These are phyloP conservation scores for Philereme vetulata DNA, from an alignment of 2,888 invertebrate genomes.

Conservation along the genomic window DNA sequence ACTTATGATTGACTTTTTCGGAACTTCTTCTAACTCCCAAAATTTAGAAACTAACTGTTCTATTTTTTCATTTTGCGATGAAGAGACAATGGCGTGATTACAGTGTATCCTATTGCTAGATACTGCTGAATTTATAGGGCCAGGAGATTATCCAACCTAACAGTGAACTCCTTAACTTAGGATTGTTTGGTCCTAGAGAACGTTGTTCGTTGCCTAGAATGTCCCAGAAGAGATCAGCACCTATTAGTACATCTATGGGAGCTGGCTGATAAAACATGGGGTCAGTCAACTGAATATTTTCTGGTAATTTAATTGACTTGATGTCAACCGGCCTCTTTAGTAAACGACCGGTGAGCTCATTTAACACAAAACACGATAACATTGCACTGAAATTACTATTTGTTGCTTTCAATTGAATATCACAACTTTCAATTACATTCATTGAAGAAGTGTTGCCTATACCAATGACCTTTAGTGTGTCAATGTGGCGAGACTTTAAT, in stretches of 20 bases:
- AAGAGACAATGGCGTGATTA: too few species aligned
- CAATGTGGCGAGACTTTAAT: too few species aligned
- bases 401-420: background rate
- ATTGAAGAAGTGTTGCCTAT: background rate
- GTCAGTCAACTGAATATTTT: background rate
- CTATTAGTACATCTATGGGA: background rate
- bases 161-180: background rate
- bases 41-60: too few species aligned
- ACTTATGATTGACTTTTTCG: background rate
- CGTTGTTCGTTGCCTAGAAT: background rate
- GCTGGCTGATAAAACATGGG: background rate
- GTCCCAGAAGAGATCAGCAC: slow-evolving; percentile 10
- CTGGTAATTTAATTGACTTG: too few species aligned
- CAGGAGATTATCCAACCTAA: slow-evolving; percentile 28
- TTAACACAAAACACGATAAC: too few species aligned
- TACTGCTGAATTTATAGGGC: background rate
- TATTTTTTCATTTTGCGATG: too few species aligned
- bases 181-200: background rate
- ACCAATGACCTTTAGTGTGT: too few species aligned
- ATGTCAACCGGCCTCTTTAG: too few species aligned
- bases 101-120: too few species aligned
- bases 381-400: too few species aligned
- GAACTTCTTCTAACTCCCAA: background rate
- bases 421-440: background rate
- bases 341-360: too few species aligned